Evolutionary conservation across 1,140 invertebrate species (phyloP).

Genomic region (Trichonephila inaurata): DNA sequence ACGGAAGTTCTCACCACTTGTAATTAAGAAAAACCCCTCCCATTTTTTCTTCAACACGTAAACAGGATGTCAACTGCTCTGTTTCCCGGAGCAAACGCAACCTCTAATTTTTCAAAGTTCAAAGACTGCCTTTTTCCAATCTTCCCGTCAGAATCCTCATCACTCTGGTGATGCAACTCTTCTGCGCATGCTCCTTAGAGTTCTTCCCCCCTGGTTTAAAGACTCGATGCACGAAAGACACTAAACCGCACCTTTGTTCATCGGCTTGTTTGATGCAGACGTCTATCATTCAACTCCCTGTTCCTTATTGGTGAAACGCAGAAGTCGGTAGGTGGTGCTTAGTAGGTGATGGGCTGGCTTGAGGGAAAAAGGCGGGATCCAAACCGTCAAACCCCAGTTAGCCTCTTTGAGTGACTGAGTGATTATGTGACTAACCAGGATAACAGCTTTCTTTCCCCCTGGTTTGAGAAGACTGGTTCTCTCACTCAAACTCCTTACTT

Average conservation of each 20-base stretch:
- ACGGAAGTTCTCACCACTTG: constrained; percentile 40
- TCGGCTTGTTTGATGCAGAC: constrained; percentile 41
- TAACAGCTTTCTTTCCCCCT: constrained; percentile 76
- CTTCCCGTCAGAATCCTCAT: constrained; percentile 58
- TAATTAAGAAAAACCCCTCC: constrained; percentile 7
- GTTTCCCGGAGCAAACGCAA: constrained; percentile 15
- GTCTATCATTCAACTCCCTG: constrained; percentile 23
- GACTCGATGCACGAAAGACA: constrained; percentile 25
- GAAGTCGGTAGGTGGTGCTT: constrained; percentile 9
- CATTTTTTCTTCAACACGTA: constrained; percentile 56
- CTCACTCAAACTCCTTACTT: constrained; percentile 43
- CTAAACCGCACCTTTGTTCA: constrained; percentile 14
- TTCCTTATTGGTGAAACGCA: not conserved
- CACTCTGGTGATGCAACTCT: constrained; percentile 28
- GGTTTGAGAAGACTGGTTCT: constrained; percentile 58
- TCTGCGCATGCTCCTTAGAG: constrained; percentile 3
- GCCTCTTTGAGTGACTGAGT: constrained; percentile 76
- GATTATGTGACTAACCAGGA: constrained; percentile 76
- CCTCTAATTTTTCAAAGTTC: constrained; percentile 75
- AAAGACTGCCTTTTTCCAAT: constrained; percentile 60
- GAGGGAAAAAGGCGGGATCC: not conserved
- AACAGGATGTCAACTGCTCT: constrained; percentile 74
- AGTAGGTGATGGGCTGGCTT: constrained; percentile 1
- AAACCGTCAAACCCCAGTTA: constrained; percentile 73
- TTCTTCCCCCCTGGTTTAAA: constrained; percentile 11